These are phyloP conservation scores for Drosophila sechellia DNA, from an alignment of 1,140 invertebrate genomes.

Conservation along the genomic window DNA sequence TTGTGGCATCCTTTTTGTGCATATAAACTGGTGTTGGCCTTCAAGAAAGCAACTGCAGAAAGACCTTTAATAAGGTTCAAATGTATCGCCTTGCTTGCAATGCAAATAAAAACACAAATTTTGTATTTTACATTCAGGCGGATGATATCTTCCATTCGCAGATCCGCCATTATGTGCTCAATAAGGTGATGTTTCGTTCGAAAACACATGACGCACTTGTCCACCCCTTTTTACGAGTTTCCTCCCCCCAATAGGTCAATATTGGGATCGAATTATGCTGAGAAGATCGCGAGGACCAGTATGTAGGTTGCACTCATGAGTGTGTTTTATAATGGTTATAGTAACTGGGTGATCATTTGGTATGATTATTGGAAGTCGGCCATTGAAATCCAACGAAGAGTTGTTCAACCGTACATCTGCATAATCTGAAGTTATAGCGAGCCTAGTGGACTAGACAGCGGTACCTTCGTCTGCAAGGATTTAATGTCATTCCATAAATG, in stretches of 20 bases:
- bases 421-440: background rate
- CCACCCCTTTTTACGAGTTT: background rate
- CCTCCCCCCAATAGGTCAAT: background rate
- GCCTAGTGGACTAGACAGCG: background rate
- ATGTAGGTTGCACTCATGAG: background rate
- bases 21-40: too few relatives aligned
- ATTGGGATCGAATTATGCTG: background rate
- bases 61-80: too few relatives aligned
- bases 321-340: background rate
- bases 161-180: constrained; percentile 1
- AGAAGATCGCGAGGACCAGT: background rate
- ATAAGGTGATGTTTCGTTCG: background rate
- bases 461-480: background rate
- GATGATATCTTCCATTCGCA: background rate
- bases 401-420: background rate
- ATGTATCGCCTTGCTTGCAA: background rate
- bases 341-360: background rate
- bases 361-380: too few relatives aligned
- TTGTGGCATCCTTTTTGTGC: too few relatives aligned
- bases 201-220: background rate
- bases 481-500: background rate
- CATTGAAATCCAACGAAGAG: background rate
- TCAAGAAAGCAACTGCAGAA: too few relatives aligned
- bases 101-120: background rate
- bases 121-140: background rate